These are phyloP conservation scores for Potamarius usumacintae DNA, from an alignment of 2,113 vertebrate species.

Conservation along the genomic window DNA sequence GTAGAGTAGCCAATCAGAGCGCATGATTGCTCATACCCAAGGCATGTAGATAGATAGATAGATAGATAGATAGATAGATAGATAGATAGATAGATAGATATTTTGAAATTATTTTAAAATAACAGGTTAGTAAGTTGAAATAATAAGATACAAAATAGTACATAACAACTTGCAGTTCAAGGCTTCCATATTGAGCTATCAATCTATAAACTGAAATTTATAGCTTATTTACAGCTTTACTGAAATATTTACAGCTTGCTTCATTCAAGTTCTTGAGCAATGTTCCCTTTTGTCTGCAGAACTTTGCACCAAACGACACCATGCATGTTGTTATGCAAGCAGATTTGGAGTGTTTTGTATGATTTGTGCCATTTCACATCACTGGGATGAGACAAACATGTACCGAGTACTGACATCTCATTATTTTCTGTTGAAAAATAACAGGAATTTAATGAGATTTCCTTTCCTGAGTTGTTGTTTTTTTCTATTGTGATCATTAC, in stretches of 20 bases:
- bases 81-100: too few species aligned
- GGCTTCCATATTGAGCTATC: neutral
- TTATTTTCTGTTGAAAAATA: slow-evolving; percentile 20
- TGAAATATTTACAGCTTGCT: neutral
- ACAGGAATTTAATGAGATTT: slow-evolving; percentile 9
- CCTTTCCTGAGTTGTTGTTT: slow-evolving; percentile 3
- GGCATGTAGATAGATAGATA: too few species aligned
- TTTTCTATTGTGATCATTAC: neutral
- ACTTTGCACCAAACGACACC: neutral
- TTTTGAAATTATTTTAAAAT: too few species aligned
- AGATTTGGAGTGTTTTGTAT: neutral
- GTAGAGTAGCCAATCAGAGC: too few species aligned
- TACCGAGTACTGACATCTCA: neutral
- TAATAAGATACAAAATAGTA: neutral
- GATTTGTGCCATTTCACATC: slow-evolving; percentile 17
- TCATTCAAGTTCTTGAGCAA: neutral
- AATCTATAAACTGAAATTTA: neutral
- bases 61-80: too few species aligned
- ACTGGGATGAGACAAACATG: slow-evolving; percentile 19
- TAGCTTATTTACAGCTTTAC: neutral
- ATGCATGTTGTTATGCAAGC: neutral
- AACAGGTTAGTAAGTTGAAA: too few species aligned
- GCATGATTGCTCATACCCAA: too few species aligned
- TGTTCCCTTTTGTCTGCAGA: neutral
- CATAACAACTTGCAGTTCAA: neutral